These are phyloP conservation scores for Lepas anatifera DNA, from an alignment of 2,888 invertebrate species.

Conservation along the genomic window DNA sequence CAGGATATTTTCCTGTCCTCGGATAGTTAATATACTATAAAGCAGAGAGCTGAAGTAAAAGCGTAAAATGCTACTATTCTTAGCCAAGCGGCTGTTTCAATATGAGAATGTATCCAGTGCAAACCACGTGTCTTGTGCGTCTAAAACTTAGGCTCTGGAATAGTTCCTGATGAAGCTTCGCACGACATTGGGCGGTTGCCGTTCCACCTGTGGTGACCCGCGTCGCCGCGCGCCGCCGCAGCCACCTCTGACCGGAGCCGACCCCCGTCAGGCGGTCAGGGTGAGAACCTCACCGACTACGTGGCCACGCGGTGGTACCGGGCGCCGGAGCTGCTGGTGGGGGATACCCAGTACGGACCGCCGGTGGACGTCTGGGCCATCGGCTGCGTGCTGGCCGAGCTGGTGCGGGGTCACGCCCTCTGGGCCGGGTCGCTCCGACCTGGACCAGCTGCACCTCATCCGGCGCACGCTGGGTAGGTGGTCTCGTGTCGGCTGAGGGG, in stretches of 20 bases:
- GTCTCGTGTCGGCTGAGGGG: no score
- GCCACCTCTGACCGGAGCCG: not conserved
- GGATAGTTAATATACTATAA: no score
- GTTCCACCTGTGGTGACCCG: no score
- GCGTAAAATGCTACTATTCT: no score
- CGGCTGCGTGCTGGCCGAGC: slow-evolving; percentile 41
- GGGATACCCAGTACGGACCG: slow-evolving; percentile 68
- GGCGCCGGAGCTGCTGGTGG: slow-evolving; percentile 91
- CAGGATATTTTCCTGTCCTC: not conserved
- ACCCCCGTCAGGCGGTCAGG: slow-evolving; percentile 51
- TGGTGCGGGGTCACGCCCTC: slow-evolving; percentile 65
- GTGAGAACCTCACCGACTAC: slow-evolving; percentile 97
- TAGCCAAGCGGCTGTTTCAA: no score
- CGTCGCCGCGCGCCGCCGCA: not conserved
- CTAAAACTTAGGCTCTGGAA: no score
- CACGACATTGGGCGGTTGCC: no score
- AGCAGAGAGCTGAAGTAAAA: no score
- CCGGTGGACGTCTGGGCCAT: slow-evolving; percentile 96
- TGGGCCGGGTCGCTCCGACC: slow-evolving; percentile 99
- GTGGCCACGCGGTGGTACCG: slow-evolving; percentile 99
- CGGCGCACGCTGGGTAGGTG: slow-evolving; percentile 56
- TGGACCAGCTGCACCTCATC: slow-evolving; percentile 94
- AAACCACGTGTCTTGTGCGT: no score
- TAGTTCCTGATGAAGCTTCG: no score
- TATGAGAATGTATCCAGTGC: no score